Evolutionary conservation across 2,888 invertebrate genomes (phyloP).

Genomic region (Chironomus tentans): DNA sequence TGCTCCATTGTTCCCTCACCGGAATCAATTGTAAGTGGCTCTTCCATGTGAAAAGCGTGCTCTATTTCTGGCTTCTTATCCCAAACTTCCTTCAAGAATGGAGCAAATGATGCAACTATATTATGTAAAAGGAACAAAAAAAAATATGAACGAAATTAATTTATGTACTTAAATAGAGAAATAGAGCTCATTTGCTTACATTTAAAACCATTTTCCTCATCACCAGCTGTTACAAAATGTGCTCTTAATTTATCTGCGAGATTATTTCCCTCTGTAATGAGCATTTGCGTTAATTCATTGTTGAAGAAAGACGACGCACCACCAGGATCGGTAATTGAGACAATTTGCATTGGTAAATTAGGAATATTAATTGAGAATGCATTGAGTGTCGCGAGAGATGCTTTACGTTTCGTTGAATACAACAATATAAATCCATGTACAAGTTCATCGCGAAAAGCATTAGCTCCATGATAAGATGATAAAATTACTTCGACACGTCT

Average conservation of each 20-base stretch:
- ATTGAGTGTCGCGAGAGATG: slow-evolving; percentile 83
- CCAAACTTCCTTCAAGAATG: slow-evolving; percentile 95
- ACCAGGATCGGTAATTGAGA: slow-evolving; percentile 84
- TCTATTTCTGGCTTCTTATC: slow-evolving; percentile 92
- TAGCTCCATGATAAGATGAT: slow-evolving; percentile 89
- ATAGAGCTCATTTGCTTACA: slow-evolving; percentile 47
- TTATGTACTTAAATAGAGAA: background rate
- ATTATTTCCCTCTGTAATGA: slow-evolving; percentile 88
- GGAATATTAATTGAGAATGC: slow-evolving; percentile 90
- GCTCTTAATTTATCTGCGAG: slow-evolving; percentile 82
- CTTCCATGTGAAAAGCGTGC: slow-evolving; percentile 82
- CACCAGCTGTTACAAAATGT: slow-evolving; percentile 85
- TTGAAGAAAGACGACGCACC: slow-evolving; percentile 85
- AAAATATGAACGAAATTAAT: background rate
- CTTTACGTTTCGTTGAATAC: slow-evolving; percentile 89
- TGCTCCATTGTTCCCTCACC: slow-evolving; percentile 63
- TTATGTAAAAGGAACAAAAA: slow-evolving; percentile 27
- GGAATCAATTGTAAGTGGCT: slow-evolving; percentile 51
- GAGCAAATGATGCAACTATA: slow-evolving; percentile 85
- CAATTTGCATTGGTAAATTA: slow-evolving; percentile 85
- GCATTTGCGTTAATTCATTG: slow-evolving; percentile 77
- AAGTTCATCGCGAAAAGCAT: slow-evolving; percentile 81
- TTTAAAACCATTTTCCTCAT: slow-evolving; percentile 68
- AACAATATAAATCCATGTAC: slow-evolving; percentile 93
- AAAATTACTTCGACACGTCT: slow-evolving; percentile 82